These are phyloP conservation scores for Nestor notabilis DNA, from an alignment of 2,113 vertebrate species.

Conservation along the genomic window DNA sequence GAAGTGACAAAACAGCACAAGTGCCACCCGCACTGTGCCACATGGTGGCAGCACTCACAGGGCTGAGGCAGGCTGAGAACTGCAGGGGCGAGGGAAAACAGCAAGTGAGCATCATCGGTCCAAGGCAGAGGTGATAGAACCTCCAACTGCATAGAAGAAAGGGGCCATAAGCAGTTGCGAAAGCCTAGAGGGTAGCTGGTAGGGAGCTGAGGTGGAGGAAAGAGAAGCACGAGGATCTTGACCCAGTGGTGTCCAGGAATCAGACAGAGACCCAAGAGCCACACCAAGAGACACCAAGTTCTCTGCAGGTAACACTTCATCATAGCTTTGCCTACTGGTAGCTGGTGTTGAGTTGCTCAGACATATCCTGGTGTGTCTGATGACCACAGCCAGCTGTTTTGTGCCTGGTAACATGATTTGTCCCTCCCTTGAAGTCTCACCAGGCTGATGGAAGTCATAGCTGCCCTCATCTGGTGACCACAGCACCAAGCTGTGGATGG, in stretches of 20 bases:
- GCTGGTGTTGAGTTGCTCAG: background rate
- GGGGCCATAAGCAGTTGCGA: background rate
- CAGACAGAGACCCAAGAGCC: background rate
- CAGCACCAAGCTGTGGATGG: background rate
- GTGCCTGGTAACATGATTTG: background rate
- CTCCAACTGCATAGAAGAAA: background rate
- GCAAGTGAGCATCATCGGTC: background rate
- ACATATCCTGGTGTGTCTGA: background rate
- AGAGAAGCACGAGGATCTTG: background rate
- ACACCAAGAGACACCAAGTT: background rate
- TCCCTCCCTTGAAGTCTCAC: background rate
- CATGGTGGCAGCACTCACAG: background rate
- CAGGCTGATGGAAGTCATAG: background rate
- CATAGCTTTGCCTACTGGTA: background rate
- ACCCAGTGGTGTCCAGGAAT: fast-evolving
- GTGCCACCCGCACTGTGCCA: background rate
- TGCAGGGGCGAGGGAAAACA: background rate
- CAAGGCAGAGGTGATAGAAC: background rate
- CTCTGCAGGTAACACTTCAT: background rate
- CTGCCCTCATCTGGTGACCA: background rate
- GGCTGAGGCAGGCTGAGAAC: background rate
- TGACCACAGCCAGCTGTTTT: background rate
- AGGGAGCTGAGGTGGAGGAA: background rate
- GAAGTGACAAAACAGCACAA: background rate
- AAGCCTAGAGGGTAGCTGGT: background rate